phyloP scores from a whole-genome alignment of 2,797 vertebrate species.

The Phyllotis vaccarum region DNA sequence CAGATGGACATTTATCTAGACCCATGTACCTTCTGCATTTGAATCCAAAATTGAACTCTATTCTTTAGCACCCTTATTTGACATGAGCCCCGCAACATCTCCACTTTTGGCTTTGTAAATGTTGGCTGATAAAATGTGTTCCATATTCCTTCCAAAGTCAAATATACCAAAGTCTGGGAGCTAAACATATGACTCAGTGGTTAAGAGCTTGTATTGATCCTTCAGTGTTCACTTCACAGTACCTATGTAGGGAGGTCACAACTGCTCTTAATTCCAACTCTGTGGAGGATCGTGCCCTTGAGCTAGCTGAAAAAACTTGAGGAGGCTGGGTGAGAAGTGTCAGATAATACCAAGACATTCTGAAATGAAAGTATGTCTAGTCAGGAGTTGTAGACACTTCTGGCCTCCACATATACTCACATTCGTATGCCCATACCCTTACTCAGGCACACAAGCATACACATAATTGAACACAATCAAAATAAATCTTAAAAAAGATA shows the following conservation, averaged over 20 bases:
- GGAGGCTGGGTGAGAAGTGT: neutral
- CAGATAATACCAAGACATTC: neutral
- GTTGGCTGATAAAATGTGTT: neutral
- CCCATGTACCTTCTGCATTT: neutral
- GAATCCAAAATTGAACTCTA: neutral
- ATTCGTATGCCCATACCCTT: neutral
- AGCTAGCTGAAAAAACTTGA: neutral
- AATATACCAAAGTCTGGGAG: neutral
- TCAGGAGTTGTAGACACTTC: neutral
- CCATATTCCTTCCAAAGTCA: neutral
- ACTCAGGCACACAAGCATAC: neutral
- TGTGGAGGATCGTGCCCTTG: neutral
- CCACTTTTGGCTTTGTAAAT: neutral
- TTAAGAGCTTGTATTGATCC: neutral
- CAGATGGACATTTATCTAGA: neutral
- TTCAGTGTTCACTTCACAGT: no score
- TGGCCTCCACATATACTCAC: neutral
- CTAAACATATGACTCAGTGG: neutral
- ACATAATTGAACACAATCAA: neutral
- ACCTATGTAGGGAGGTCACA: neutral
- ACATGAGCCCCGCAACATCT: neutral
- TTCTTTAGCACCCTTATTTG: neutral
- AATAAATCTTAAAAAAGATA: neutral
- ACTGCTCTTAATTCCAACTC: neutral
- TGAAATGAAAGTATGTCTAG: neutral